Evolutionary conservation across 2,888 invertebrate species (phyloP), one percentile per base, ranked within the genome.

Genomic region (Oxystoma pomonae): DNA sequence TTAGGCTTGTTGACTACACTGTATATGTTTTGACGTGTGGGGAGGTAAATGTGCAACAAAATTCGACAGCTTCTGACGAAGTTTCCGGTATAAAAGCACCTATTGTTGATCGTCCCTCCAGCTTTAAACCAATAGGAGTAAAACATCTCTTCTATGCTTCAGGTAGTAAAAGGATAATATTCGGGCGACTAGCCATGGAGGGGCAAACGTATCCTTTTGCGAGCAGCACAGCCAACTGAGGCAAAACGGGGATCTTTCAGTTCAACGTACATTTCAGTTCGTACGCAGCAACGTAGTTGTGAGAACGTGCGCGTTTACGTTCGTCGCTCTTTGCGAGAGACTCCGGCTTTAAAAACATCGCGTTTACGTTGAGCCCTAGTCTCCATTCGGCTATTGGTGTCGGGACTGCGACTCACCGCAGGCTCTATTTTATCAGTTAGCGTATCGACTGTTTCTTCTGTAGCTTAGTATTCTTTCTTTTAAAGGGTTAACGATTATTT

Each of bases 241-340:
- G 59, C 57, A 61, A 58, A 56, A 55, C 61, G 59, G 59, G 58
- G 57, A 61, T 65, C 63, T 61, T 63, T 63, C 65, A 60, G 58
- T n/a, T n/a, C n/a, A n/a, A n/a, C 65, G 61, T 58, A 62, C 59
- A 65, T 59, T 61, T 63, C 63, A 66, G 66, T 66, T 61, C 56
- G 63, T 61, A 63, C 66, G 66, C 66, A 66, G 66, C 61, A 59
- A 61, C 63, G 57, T 49, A 58, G 35, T 58, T 20, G 61, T 49
- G 18, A 59, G 59, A 51, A 65, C 63, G 60, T 58, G 51, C 65
- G 65, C 65, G 65, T 61, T 61, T 63, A 60, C 58, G 21, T 63
- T 62, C 58, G 62, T 20, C 57, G 64, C 56, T 57, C 61, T 61
- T 58, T 60, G 60, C 52, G 57, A 60, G 51, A 50, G 21, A 50